phyloP scores from a whole-genome alignment of 2,888 invertebrate genomes.

The Galerucella calmariensis region DNA sequence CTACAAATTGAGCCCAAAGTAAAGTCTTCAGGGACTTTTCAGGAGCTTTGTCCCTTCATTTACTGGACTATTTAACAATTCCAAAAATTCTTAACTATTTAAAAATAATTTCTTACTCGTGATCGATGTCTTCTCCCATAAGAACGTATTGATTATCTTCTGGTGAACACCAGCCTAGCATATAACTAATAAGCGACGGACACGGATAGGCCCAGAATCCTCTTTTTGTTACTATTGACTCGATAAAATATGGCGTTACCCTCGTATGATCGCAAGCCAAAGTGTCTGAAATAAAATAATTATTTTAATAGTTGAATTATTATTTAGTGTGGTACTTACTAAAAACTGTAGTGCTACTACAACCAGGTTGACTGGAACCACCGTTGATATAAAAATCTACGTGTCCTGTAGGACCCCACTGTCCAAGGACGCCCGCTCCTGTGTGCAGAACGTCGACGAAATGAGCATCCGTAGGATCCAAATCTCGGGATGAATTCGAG shows the following conservation, averaged over 20 bases:
- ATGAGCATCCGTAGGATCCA: conserved; percentile 83
- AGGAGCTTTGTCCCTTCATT: too few relatives aligned
- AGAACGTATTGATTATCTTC: conserved; percentile 81
- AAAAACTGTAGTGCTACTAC: conserved; percentile 83
- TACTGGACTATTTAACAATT: too few relatives aligned
- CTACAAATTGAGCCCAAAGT: too few relatives aligned
- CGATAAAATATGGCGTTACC: conserved; percentile 90
- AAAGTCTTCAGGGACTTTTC: too few relatives aligned
- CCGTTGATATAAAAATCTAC: conserved; percentile 92
- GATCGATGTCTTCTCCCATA: conserved; percentile 87
- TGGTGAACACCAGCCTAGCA: conserved; percentile 86
- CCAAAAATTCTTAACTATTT: background rate
- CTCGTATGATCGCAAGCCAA: conserved; percentile 90
- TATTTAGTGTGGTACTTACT: conserved; percentile 69
- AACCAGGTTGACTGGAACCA: conserved; percentile 88
- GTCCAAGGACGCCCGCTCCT: conserved; percentile 87
- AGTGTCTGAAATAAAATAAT: conserved; percentile 72
- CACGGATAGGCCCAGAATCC: conserved; percentile 91
- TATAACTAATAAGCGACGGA: conserved; percentile 82
- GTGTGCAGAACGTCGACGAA: conserved; percentile 88
- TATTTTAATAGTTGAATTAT: too few relatives aligned
- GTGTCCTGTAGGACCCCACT: conserved; percentile 90
- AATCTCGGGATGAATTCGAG: conserved; percentile 80
- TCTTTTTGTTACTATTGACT: conserved; percentile 81
- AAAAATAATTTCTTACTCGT: conserved; percentile 70